Evolutionary conservation across 1,140 invertebrate species (phyloP).

Genomic region (Cydia strobilella): DNA sequence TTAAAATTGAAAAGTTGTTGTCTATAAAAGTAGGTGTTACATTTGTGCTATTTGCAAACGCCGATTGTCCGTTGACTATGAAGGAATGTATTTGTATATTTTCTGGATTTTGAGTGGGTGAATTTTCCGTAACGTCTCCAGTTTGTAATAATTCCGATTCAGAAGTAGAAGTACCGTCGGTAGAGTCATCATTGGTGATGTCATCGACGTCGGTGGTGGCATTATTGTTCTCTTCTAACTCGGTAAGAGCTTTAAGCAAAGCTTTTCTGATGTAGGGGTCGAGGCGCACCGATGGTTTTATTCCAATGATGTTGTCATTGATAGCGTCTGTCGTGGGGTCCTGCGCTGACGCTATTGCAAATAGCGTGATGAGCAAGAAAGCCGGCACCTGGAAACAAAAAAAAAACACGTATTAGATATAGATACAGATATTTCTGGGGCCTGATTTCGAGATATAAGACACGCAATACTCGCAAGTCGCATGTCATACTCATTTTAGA

Average conservation of each 20-base stretch:
- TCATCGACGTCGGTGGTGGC: slow-evolving; percentile 53
- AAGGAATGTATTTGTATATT: slow-evolving; percentile 73
- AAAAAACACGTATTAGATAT: slow-evolving; percentile 34
- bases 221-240: slow-evolving; percentile 82
- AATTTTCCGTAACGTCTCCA: slow-evolving; percentile 44
- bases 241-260: slow-evolving; percentile 85
- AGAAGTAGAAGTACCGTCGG: slow-evolving; percentile 52
- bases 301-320: slow-evolving; percentile 68
- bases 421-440: background rate
- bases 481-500: background rate
- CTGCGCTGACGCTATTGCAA: slow-evolving; percentile 52
- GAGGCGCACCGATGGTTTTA: slow-evolving; percentile 81
- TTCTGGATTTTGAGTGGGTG: slow-evolving; percentile 43
- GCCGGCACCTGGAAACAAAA: slow-evolving; percentile 59
- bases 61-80: slow-evolving; percentile 73
- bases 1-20: slow-evolving; percentile 70
- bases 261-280: slow-evolving; percentile 86
- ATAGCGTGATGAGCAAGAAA: slow-evolving; percentile 47
- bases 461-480: background rate
- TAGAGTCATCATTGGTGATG: slow-evolving; percentile 24
- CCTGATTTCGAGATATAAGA: background rate
- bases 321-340: slow-evolving; percentile 68
- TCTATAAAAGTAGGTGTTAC: slow-evolving; percentile 59
- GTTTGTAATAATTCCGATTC: slow-evolving; percentile 54
- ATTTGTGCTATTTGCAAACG: slow-evolving; percentile 63